Conservation (phyloP, 2,113 vertebrate species). For the Speoplatyrhinus poulsoni region DNA sequence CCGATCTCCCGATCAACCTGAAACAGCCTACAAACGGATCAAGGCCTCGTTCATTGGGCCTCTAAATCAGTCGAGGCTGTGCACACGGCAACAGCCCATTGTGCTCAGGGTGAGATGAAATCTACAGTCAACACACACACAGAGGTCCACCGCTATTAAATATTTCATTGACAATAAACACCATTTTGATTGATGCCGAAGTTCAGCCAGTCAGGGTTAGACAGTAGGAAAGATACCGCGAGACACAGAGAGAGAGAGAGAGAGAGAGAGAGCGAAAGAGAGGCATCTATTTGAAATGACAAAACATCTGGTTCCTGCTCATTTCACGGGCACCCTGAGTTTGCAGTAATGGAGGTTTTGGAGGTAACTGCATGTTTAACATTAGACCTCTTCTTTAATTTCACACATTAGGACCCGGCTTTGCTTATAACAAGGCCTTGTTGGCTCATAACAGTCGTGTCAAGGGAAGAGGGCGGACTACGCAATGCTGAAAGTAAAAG, state of each 20-base stretch:
- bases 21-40: slow-evolving; percentile 10
- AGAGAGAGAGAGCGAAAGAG: neutral
- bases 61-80: slow-evolving; percentile 21
- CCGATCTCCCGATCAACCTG: slow-evolving; percentile 2
- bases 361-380: slow-evolving; percentile 38
- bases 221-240: neutral
- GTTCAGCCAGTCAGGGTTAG: slow-evolving; percentile 24
- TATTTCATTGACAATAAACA: slow-evolving; percentile 73
- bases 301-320: slow-evolving; percentile 16
- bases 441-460: slow-evolving; percentile 36
- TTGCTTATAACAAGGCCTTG: slow-evolving; percentile 52
- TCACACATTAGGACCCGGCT: slow-evolving; percentile 48
- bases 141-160: slow-evolving; percentile 51
- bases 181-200: slow-evolving; percentile 49
- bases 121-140: slow-evolving; percentile 41
- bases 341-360: slow-evolving; percentile 33
- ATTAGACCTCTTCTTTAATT: slow-evolving; percentile 36
- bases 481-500: slow-evolving; percentile 32
- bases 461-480: slow-evolving; percentile 41
- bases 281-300: slow-evolving; percentile 1
- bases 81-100: slow-evolving; percentile 9
- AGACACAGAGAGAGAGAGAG: neutral
- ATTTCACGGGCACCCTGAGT: neutral
- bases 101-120: slow-evolving; percentile 45
- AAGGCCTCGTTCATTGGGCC: slow-evolving; percentile 1